Base-by-base conservation (phyloP, 2,797 vertebrate species). In the Coendou prehensilis region DNA sequence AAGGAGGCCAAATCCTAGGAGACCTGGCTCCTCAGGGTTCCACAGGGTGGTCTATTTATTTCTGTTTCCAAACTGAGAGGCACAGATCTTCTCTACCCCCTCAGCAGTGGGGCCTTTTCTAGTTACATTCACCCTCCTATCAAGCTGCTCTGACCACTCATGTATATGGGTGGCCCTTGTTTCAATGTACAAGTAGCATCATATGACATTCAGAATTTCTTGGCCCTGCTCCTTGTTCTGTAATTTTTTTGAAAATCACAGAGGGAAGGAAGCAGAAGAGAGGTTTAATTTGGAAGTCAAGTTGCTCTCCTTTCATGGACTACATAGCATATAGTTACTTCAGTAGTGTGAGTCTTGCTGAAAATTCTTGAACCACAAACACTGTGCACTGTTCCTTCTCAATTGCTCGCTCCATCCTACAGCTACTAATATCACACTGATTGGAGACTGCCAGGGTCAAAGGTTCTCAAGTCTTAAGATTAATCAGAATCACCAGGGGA, bases 221-320 rank as follows among this genome's bases (percentile, higher is more conserved):
- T 76, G 30, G 75, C 78, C 37, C 28, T 41, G 1, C 84, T 96
- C 37, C 67, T 79, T 82, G 61, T 85, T 81, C 67, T 84, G 54
- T 28, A 86, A 93, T 69, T 84, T 28, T 89, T 93, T 95, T 78
- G 78, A 94, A 94, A 85, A 79, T 87, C 81, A 90, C 22, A 86
- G 47, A 92, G 73, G 22, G 64, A 76, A 91, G 18, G 59, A 86
- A 95, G 22, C 50, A 87, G 50, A 63, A 85, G 64, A 79, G 47
- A 96, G 23, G 26, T 78, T 94, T 54, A 37, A 73, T 84, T 93
- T 30, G 79, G 10, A 92, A 75, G 73, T 69, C 84, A 69, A 75
- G 73, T 59, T 63, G 59, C 28, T 83, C 54, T 93, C 50, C 33
- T 45, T 6, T 9, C 4, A n/a, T 5, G 37, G 33, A 33, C 37